phyloP scores from a whole-genome alignment of 2,113 vertebrate genomes.

The Oreotrochilus melanogaster region DNA sequence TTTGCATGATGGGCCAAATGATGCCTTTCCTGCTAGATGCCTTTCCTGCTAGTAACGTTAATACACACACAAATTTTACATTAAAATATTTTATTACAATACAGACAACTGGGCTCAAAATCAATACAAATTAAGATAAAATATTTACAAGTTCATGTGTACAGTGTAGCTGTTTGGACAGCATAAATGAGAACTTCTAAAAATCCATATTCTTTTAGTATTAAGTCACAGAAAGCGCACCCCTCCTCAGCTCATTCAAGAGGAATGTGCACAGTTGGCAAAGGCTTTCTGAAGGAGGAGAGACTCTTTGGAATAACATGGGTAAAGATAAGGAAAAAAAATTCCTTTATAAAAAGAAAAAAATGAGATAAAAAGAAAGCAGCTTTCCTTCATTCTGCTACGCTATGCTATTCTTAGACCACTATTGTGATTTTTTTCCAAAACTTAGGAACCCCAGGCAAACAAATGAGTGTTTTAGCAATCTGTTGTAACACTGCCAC shows the following conservation, averaged over 20 bases:
- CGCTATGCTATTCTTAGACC: neutral
- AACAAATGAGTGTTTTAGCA: neutral
- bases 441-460: neutral
- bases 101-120: conserved; percentile 72
- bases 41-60: neutral
- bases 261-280: neutral
- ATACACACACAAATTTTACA: conserved; percentile 39
- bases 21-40: neutral
- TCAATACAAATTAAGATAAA: conserved; percentile 81
- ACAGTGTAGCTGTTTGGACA: conserved; percentile 61
- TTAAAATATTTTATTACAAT: conserved; percentile 85
- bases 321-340: neutral
- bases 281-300: conserved; percentile 9
- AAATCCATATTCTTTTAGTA: conserved; percentile 44
- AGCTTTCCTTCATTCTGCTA: neutral
- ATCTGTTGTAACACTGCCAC: neutral
- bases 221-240: neutral
- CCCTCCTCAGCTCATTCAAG: neutral
- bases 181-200: conserved; percentile 47
- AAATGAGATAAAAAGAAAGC: neutral
- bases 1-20: neutral
- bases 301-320: neutral
- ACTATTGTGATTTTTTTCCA: neutral
- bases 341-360: neutral
- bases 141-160: conserved; percentile 78